phyloP scores from a whole-genome alignment of 1,140 invertebrate species.

The Trichogramma pretiosum region DNA sequence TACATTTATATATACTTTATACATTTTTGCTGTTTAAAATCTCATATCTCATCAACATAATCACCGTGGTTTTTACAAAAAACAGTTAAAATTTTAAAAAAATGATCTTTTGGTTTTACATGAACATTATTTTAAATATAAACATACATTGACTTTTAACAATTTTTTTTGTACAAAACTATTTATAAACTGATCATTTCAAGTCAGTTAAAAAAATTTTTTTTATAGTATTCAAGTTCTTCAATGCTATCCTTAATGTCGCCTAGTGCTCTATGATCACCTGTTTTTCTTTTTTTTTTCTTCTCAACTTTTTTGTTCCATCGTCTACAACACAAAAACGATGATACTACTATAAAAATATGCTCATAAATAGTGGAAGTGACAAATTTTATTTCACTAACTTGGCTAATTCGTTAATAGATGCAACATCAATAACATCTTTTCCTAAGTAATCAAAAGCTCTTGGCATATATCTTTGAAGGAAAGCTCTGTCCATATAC shows the following conservation, averaged over 20 bases:
- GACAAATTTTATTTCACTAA: conserved; percentile 25
- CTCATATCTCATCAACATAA: too few relatives aligned
- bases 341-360: conserved; percentile 2
- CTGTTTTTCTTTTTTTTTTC: conserved; percentile 56
- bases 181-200: too few relatives aligned
- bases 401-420: conserved; percentile 77
- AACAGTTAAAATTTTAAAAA: too few relatives aligned
- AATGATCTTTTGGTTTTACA: too few relatives aligned
- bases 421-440: conserved; percentile 85
- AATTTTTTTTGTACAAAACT: too few relatives aligned
- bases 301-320: conserved; percentile 62
- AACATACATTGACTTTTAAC: too few relatives aligned
- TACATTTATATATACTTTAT: too few relatives aligned
- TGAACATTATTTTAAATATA: too few relatives aligned
- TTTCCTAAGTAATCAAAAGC: conserved; percentile 79
- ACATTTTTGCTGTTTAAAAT: too few relatives aligned
- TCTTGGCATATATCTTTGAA: conserved; percentile 66
- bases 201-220: conserved; percentile 40
- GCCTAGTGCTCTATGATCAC: conserved; percentile 66
- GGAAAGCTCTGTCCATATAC: conserved; percentile 74
- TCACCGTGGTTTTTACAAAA: too few relatives aligned
- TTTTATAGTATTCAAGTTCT: conserved; percentile 72
- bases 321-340: conserved; percentile 44
- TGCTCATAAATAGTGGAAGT: conserved; percentile 6
- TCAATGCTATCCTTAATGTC: conserved; percentile 82